Evolutionary conservation across 1,140 invertebrate genomes (phyloP).

Genomic region (Sarcophaga bullata): DNA sequence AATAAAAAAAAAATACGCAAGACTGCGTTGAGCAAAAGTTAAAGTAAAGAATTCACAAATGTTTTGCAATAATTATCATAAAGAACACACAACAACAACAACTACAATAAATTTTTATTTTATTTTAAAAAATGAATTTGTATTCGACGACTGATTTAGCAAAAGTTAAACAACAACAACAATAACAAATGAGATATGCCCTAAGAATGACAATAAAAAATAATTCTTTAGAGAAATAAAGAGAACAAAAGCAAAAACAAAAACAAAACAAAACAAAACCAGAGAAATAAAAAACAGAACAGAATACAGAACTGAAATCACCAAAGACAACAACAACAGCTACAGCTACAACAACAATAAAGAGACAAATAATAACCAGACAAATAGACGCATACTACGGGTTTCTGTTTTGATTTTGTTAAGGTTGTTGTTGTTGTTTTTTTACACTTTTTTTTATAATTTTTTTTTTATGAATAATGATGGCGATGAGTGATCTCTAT

Average conservation of each 20-base stretch:
- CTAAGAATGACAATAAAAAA: background rate
- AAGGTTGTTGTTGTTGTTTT: background rate
- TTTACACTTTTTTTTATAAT: no score
- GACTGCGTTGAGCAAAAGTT: background rate
- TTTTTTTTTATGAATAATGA: background rate
- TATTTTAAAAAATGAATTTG: background rate
- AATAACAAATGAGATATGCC: background rate
- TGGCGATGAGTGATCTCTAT: background rate
- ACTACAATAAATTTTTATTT: background rate
- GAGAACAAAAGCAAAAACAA: background rate
- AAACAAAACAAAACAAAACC: background rate
- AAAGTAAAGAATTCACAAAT: conserved; percentile 34
- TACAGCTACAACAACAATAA: background rate
- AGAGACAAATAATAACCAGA: conserved; percentile 17
- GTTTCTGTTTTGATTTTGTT: background rate
- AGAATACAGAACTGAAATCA: background rate
- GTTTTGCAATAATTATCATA: conserved; percentile 38
- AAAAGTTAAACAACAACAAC: background rate
- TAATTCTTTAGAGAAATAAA: background rate
- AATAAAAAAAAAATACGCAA: conserved; percentile 32
- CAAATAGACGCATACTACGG: conserved; percentile 31
- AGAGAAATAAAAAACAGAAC: background rate
- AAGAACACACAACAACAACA: background rate
- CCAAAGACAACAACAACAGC: conserved; percentile 5
- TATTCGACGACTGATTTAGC: no score